phyloP scores from a whole-genome alignment of 2,888 invertebrate species.

The Aproaerema taeniolella region DNA sequence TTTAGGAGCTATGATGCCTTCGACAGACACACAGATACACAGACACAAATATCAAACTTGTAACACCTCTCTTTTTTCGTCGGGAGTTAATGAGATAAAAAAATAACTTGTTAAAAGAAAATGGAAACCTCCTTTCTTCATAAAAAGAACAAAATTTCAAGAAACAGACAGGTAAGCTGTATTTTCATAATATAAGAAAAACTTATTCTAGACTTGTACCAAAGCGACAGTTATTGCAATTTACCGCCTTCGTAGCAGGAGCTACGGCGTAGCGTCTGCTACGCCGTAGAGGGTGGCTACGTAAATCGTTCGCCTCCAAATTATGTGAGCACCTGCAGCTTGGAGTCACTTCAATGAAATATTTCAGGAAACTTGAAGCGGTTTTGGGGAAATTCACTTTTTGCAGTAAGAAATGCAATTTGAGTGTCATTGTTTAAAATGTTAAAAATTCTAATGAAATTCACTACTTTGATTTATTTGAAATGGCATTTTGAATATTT shows the following conservation, averaged over 20 bases:
- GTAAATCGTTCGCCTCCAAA: conserved; percentile 12
- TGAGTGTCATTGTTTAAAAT: not conserved
- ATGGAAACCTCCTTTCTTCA: not conserved
- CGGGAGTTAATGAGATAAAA: no score
- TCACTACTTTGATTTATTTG: no score
- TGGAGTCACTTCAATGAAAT: conserved; percentile 7
- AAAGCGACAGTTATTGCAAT: conserved; percentile 18
- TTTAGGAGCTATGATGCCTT: no score
- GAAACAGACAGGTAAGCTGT: conserved; percentile 1
- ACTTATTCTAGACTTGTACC: conserved; percentile 9
- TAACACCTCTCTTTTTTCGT: no score
- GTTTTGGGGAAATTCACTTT: not conserved
- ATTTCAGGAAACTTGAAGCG: not conserved
- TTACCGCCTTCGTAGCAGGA: conserved; percentile 12
- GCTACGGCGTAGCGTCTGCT: conserved; percentile 10
- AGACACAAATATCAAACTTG: no score
- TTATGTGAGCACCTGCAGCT: conserved; percentile 11
- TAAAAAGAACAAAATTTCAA: not conserved
- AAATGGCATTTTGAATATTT: no score
- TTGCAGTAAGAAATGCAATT: not conserved
- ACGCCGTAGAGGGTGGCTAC: conserved; percentile 10
- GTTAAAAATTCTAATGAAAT: no score
- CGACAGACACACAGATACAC: no score
- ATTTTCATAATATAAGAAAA: conserved; percentile 9
- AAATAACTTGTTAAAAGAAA: no score